A percentile compares a stretch with the other conserved stretches of the same genome.
Conservation (phyloP, 2,888 invertebrate species). For the Pachymerium ferrugineum region DNA sequence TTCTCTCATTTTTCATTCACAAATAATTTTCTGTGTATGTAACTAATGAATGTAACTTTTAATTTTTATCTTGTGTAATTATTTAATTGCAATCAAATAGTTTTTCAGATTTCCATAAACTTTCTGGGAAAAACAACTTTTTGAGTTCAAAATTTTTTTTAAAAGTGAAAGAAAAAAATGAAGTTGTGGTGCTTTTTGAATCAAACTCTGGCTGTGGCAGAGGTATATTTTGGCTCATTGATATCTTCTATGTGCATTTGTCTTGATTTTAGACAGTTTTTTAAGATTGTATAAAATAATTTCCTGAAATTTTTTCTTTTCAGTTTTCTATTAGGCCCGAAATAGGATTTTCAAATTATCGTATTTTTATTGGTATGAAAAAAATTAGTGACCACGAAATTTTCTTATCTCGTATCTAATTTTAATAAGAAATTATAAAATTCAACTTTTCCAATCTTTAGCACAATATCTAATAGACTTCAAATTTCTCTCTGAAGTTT, state of each 20-base stretch:
- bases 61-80: not conserved
- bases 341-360: not conserved
- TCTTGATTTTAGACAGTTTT: not conserved
- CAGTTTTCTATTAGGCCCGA: slow-evolving; percentile 5
- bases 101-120: not conserved
- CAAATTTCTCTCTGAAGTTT: not conserved
- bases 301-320: not conserved
- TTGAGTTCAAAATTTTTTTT: not conserved
- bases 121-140: not conserved
- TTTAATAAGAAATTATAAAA: no score
- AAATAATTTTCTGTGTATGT: not conserved
- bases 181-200: not conserved
- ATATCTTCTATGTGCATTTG: not conserved
- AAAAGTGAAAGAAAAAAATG: not conserved
- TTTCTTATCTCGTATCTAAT: not conserved
- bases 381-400: not conserved
- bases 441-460: not conserved
- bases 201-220: not conserved
- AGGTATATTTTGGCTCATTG: not conserved
- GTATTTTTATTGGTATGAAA: not conserved
- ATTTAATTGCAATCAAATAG: not conserved
- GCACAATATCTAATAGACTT: not conserved
- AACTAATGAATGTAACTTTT: not conserved
- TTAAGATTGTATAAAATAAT: no score
- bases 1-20: not conserved